These are phyloP conservation scores for Coccyzus lansbergi DNA, from an alignment of 2,797 vertebrate genomes.

Conservation along the genomic window DNA sequence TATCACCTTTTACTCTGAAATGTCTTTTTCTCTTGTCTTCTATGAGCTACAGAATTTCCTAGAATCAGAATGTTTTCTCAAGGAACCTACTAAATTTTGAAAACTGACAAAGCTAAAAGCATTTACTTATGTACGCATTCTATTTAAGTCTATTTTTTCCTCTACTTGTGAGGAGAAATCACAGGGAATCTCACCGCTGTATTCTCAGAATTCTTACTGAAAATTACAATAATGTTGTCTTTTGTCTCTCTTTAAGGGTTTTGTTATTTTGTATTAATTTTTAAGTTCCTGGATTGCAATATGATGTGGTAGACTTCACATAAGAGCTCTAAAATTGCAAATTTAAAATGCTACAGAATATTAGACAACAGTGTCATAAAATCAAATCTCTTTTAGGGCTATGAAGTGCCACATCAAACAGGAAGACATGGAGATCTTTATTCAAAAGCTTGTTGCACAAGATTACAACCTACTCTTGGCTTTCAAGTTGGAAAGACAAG, in stretches of 20 bases:
- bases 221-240: not conserved
- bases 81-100: not conserved
- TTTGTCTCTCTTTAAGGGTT: not conserved
- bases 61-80: not conserved
- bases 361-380: not conserved
- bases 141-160: not conserved
- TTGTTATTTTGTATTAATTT: not conserved
- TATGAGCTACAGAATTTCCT: not conserved
- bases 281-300: not conserved
- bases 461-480: not conserved
- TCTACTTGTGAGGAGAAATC: not conserved
- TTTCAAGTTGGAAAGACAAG: not conserved
- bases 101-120: not conserved
- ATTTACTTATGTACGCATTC: not conserved
- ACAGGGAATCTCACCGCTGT: not conserved
- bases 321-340: not conserved
- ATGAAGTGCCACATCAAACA: not conserved
- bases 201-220: not conserved
- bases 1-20: not conserved
- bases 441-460: not conserved
- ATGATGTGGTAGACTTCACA: not conserved
- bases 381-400: not conserved
- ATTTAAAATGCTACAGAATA: no score
- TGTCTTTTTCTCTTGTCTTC: not conserved
- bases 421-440: not conserved